phyloP scores from a whole-genome alignment of 2,113 vertebrate genomes.

The Sorex fumeus region DNA sequence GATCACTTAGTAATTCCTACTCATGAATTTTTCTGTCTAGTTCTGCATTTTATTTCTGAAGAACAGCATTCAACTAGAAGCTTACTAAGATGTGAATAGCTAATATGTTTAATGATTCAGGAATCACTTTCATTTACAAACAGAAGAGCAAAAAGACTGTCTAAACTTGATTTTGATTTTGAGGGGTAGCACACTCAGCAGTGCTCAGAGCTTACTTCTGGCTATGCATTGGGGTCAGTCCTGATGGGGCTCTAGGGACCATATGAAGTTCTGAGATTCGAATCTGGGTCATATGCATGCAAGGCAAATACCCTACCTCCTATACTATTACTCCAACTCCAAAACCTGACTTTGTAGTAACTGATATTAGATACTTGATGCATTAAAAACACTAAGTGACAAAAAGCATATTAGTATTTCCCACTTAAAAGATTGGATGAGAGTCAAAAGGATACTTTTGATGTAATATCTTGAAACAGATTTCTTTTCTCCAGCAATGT shows the following conservation, averaged over 20 bases:
- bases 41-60: not conserved
- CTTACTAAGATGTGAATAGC: not conserved
- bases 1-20: slow-evolving; percentile 18
- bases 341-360: not conserved
- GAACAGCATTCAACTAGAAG: not conserved
- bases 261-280: too few relatives aligned
- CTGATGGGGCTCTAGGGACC: too few relatives aligned
- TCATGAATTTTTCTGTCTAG: not conserved
- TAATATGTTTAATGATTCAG: not conserved
- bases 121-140: slow-evolving; percentile 39
- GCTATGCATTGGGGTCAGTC: too few relatives aligned
- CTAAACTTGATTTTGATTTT: slow-evolving; percentile 18
- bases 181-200: too few relatives aligned
- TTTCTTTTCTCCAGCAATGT: not conserved
- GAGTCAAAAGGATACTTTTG: not conserved
- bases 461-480: not conserved
- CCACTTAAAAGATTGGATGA: not conserved
- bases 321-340: too few relatives aligned
- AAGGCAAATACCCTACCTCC: too few relatives aligned
- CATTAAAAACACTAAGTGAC: slow-evolving; percentile 5
- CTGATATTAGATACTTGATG: not conserved
- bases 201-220: too few relatives aligned
- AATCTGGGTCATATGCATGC: too few relatives aligned
- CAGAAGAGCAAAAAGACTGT: not conserved
- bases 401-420: not conserved